A percentile compares a stretch with the other conserved stretches of the same genome.
Evolutionary conservation across 2,888 invertebrate genomes (phyloP).

Genomic region (Thysanoteuthis rhombus): DNA sequence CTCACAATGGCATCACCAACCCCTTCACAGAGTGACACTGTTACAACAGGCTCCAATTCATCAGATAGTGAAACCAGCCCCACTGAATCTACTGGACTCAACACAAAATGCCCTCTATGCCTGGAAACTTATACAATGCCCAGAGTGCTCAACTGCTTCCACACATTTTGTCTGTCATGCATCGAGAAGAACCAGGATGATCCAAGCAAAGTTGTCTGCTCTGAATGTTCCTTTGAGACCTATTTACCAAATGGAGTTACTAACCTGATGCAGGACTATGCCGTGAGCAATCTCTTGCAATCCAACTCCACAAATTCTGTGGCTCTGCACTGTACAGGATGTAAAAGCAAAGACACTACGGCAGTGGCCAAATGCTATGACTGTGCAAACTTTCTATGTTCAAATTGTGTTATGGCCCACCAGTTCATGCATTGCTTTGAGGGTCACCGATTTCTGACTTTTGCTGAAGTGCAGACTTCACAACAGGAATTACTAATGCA

Average conservation of each 20-base stretch:
- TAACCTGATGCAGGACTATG: slow-evolving; percentile 77
- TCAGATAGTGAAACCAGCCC: slow-evolving; percentile 59
- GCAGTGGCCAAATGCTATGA: slow-evolving; percentile 96
- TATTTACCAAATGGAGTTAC: slow-evolving; percentile 72
- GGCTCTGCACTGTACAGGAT: slow-evolving; percentile 83
- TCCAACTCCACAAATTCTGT: slow-evolving; percentile 67
- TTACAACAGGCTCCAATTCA: slow-evolving; percentile 61
- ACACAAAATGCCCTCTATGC: slow-evolving; percentile 76
- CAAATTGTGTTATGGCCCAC: slow-evolving; percentile 98
- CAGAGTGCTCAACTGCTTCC: slow-evolving; percentile 69
- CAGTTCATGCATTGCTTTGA: slow-evolving; percentile 99
- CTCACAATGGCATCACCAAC: slow-evolving; percentile 61
- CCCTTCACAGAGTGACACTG: slow-evolving; percentile 63
- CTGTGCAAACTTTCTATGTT: slow-evolving; percentile 94
- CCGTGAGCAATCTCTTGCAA: slow-evolving; percentile 70
- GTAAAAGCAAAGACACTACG: slow-evolving; percentile 92
- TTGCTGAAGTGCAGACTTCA: slow-evolving; percentile 71
- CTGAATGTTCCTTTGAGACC: slow-evolving; percentile 72
- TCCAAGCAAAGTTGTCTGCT: slow-evolving; percentile 79
- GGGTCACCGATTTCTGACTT: slow-evolving; percentile 85
- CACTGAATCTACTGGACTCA: slow-evolving; percentile 46
- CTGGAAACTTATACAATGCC: slow-evolving; percentile 75
- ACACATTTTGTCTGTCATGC: slow-evolving; percentile 87
- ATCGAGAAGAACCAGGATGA: slow-evolving; percentile 74
- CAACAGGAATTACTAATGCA: slow-evolving; percentile 69